Conservation (phyloP, 2,888 invertebrate genomes). For the Lasius fuliginosus region DNA sequence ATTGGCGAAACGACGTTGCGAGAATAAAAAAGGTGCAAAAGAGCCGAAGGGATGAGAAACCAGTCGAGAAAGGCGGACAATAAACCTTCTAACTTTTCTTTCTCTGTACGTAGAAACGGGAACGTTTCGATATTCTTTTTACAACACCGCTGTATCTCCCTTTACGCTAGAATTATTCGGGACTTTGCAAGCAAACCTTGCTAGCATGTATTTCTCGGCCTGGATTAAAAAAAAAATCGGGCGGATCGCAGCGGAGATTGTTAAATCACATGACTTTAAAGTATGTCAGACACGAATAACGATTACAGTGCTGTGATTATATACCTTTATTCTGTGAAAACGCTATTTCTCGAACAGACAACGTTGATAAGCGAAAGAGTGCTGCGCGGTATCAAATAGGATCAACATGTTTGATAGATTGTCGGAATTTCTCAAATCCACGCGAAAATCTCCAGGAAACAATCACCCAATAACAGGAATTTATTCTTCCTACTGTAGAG, state of each 20-base stretch:
- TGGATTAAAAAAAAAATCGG: conserved; percentile 37
- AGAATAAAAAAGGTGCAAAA: conserved; percentile 15
- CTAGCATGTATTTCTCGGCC: background rate
- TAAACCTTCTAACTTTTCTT: conserved; percentile 13
- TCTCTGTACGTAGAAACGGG: background rate
- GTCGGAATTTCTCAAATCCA: conserved; percentile 2
- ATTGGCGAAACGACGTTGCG: background rate
- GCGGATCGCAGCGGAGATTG: background rate
- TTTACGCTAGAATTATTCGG: conserved; percentile 21
- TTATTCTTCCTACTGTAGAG: background rate
- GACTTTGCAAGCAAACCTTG: conserved; percentile 30
- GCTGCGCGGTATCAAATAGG: conserved; percentile 13
- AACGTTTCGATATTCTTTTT: conserved; percentile 28
- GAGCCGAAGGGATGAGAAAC: conserved; percentile 5
- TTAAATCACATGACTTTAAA: conserved; percentile 41
- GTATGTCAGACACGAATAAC: background rate
- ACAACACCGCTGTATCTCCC: background rate
- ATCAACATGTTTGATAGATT: background rate
- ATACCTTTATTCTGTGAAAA: background rate
- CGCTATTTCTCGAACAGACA: background rate
- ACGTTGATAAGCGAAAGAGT: background rate
- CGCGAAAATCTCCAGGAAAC: background rate
- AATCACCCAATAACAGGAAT: conserved; percentile 1
- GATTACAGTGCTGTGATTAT: background rate
- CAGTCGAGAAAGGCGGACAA: conserved; percentile 1